Evolutionary conservation across 2,113 vertebrate species (phyloP).

Genomic region (Gracilinanus agilis): DNA sequence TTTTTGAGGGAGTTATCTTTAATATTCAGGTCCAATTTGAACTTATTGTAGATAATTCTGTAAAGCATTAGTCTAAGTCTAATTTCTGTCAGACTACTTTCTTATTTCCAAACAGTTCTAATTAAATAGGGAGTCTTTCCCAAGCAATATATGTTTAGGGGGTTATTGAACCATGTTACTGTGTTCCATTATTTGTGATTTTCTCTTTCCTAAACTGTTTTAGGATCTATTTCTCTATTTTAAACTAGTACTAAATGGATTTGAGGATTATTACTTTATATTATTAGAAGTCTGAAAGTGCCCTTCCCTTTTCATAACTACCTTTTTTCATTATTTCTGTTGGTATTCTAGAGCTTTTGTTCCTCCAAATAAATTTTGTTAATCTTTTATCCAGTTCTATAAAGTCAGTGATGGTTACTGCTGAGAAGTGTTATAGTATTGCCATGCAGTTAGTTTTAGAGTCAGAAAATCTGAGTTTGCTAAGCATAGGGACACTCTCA

Average conservation of each 20-base stretch:
- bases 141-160: neutral
- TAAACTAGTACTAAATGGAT: neutral
- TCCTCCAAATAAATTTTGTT: neutral
- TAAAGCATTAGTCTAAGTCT: neutral
- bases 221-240: neutral
- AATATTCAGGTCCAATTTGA: neutral
- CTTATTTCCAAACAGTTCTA: neutral
- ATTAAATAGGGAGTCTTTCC: neutral
- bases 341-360: neutral
- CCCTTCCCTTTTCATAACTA: neutral
- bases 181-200: neutral
- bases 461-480: neutral
- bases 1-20: neutral
- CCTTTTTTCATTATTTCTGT: neutral
- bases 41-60: neutral
- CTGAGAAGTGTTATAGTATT: neutral
- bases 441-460: neutral
- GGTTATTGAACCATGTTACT: neutral
- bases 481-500: neutral
- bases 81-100: neutral
- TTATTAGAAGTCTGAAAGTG: neutral
- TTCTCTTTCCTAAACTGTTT: neutral
- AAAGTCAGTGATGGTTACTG: neutral
- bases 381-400: neutral
- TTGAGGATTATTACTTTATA: neutral